phyloP scores from a whole-genome alignment of 2,113 vertebrate species.

The Menura novaehollandiae region DNA sequence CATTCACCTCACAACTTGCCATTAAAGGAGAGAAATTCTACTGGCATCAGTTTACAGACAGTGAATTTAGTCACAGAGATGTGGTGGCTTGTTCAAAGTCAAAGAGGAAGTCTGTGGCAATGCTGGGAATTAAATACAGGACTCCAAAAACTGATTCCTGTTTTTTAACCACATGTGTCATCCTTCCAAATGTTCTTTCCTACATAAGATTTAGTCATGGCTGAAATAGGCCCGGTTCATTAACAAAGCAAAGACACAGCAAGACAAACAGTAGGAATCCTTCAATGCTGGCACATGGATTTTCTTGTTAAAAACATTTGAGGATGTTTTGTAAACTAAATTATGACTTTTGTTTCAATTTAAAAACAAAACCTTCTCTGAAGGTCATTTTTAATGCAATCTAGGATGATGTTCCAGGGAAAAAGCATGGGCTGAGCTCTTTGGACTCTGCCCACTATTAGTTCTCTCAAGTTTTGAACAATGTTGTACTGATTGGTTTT shows the following conservation, averaged over 20 bases:
- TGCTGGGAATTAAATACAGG: constrained; percentile 12
- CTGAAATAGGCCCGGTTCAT: neutral
- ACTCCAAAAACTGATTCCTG: neutral
- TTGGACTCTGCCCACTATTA: neutral
- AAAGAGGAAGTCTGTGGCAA: constrained; percentile 34
- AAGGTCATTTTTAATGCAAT: neutral
- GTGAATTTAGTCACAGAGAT: constrained; percentile 15
- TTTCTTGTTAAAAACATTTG: constrained; percentile 2
- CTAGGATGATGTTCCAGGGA: neutral
- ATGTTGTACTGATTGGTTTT: neutral
- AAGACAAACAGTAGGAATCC: neutral
- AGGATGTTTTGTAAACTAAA: neutral
- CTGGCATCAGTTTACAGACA: neutral
- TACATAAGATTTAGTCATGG: neutral
- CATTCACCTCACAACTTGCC: neutral
- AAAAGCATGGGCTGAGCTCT: neutral
- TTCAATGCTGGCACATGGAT: neutral
- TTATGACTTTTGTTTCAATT: neutral
- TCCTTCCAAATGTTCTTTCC: neutral
- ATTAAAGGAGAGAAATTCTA: neutral
- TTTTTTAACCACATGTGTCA: constrained; percentile 7
- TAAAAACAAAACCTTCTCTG: neutral
- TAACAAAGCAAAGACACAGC: neutral
- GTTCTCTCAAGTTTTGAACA: neutral
- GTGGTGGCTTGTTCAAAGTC: neutral